These are phyloP conservation scores for Centropus unirufus DNA, from an alignment of 2,113 vertebrate genomes.

Conservation along the genomic window DNA sequence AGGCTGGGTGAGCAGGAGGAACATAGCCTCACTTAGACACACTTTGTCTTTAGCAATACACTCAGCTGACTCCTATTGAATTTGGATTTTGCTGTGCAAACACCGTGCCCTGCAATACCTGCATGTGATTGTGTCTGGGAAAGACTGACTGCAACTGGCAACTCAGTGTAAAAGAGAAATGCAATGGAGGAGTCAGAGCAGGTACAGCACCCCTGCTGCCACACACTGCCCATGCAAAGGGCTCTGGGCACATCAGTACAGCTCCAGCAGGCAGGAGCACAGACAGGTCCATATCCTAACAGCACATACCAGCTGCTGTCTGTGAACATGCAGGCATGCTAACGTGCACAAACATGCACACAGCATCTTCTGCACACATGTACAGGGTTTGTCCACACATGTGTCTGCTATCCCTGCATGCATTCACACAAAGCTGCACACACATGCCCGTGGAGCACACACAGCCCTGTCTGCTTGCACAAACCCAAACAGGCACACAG, in stretches of 20 bases:
- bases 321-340: too few species aligned
- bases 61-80: not conserved
- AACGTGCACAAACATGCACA: fast-evolving
- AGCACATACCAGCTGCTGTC: fast-evolving
- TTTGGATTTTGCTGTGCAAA: not conserved
- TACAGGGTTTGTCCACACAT: too few species aligned
- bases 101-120: not conserved
- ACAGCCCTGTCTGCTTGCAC: not conserved
- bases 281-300: fast-evolving
- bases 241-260: not conserved
- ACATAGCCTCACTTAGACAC: fast-evolving
- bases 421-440: too few species aligned
- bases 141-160: not conserved
- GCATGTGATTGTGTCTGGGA: fast-evolving
- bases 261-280: not conserved
- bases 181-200: not conserved
- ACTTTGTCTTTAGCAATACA: not conserved
- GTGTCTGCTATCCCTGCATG: too few species aligned
- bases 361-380: not conserved
- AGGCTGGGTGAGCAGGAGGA: not conserved
- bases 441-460: fast-evolving
- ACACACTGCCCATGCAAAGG: fast-evolving
- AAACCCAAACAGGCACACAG: not conserved
- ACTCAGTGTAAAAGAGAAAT: not conserved
- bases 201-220: not conserved